These are phyloP conservation scores for Philhelius pedissequus DNA, from an alignment of 2,888 invertebrate genomes.

Conservation along the genomic window DNA sequence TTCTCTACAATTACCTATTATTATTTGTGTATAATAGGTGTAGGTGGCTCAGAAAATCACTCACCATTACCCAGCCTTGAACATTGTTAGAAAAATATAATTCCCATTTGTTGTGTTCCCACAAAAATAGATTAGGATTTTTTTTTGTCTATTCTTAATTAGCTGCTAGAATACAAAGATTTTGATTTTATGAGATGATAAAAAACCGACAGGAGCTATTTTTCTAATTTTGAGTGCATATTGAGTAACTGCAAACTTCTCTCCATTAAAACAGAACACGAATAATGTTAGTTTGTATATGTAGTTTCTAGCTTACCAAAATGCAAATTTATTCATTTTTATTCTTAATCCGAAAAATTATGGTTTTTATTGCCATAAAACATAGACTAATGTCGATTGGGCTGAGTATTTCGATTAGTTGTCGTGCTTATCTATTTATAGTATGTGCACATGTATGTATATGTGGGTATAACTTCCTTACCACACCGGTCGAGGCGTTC, in stretches of 20 bases:
- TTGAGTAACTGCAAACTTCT: conserved; percentile 10
- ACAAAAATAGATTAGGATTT: not conserved
- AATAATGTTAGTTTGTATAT: conserved; percentile 9
- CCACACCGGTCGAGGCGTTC: conserved; percentile 1
- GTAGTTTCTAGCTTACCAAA: conserved; percentile 12
- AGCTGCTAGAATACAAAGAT: conserved; percentile 26
- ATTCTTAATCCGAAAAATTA: conserved; percentile 46
- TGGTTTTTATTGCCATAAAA: conserved; percentile 64
- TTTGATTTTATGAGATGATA: conserved; percentile 50
- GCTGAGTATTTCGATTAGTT: conserved; percentile 61
- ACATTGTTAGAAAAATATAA: too few relatives aligned
- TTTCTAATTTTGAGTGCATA: not conserved
- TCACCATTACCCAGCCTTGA: not conserved
- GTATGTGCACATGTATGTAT: too few relatives aligned
- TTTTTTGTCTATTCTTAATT: conserved; percentile 18
- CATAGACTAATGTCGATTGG: conserved; percentile 52
- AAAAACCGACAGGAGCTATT: not conserved
- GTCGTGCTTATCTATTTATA: conserved; percentile 19
- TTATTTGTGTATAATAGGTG: too few relatives aligned
- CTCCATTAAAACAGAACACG: not conserved
- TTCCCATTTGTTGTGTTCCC: not conserved
- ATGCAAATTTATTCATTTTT: conserved; percentile 4
- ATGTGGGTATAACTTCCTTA: not conserved
- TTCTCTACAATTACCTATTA: too few relatives aligned
- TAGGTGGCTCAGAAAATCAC: too few relatives aligned